Base-by-base conservation (phyloP, 1,140 invertebrate species). In the Chlorops oryzae region DNA sequence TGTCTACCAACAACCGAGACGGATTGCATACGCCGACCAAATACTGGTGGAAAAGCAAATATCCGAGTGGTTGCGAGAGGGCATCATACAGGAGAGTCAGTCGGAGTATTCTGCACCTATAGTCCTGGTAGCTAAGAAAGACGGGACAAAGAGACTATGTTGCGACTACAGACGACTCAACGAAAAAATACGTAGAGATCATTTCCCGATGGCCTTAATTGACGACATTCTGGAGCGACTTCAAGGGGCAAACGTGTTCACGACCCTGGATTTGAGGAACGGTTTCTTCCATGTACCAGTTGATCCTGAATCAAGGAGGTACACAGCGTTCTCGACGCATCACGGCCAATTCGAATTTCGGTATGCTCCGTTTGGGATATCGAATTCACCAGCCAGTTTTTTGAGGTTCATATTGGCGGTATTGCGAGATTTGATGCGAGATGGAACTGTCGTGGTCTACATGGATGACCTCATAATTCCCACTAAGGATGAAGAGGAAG, bases 211-310 rank as follows among this genome's bases (percentile, higher is more conserved):
- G 38, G 53, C 53, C 4, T 23, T 58, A 18, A 59, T 58, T 13
- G 58, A 59, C 28, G 58, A 56, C 20, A 41, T 50, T 15, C 32
- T 41, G 52, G 23, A 60, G 44, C 10, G 51, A 58, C 17, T 53
- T 48, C 25, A 39, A 48, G 42, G 41, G 2, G 50, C 52, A 17
- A 27, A 63, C 76, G 57, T 52, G 32, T 79, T 78, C 44, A 59
- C 63, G 1, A 61, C 63, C 0, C 54, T 80, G 1, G 77, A 80
- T 63, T 57, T 77, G 34, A 77, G 59, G 28, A 76, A 51, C 25
- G 65, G 63, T 0, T 73, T 67, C 48, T 60, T 65, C 21, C 73
- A 74, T 41, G 59, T 75, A 0, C 52, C 47, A 1, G 21, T 74
- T 3, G 47, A 74, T 1, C 54, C 66, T 23, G 42, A 61, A 7